These are phyloP conservation scores for Salminus brasiliensis DNA, from an alignment of 2,113 vertebrate species.

Conservation along the genomic window DNA sequence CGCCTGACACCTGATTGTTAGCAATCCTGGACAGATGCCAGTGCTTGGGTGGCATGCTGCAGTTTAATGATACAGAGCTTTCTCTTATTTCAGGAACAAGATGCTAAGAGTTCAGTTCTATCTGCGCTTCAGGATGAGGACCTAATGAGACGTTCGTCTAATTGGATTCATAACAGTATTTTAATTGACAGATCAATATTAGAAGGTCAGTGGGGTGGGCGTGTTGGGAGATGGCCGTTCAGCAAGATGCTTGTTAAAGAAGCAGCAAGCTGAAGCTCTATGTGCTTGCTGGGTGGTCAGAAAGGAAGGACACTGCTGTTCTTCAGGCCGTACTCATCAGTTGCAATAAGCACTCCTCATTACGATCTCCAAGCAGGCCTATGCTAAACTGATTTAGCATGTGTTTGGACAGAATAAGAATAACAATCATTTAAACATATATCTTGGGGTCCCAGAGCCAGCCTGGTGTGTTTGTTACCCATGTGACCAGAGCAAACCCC, in stretches of 20 bases:
- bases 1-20: constrained; percentile 55
- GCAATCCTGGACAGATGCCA: constrained; percentile 49
- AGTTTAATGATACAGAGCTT: constrained; percentile 46
- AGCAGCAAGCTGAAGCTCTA: not conserved
- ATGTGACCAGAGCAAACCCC: constrained; percentile 15
- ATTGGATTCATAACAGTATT: not conserved
- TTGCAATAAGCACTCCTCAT: not conserved
- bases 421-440: not conserved
- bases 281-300: constrained; percentile 6
- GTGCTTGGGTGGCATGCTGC: constrained; percentile 52
- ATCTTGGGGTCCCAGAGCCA: not conserved
- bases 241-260: not conserved
- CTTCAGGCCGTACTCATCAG: not conserved
- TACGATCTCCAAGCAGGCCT: not conserved
- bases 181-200: constrained; percentile 18
- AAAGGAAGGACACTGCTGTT: constrained; percentile 10
- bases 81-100: constrained; percentile 39
- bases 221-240: no score
- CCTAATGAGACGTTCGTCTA: constrained; percentile 29
- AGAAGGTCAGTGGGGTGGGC: not conserved
- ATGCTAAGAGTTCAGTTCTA: constrained; percentile 31
- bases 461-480: constrained; percentile 11
- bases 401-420: not conserved
- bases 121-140: constrained; percentile 25
- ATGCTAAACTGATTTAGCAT: not conserved